A percentile compares a stretch with the other conserved stretches of the same genome.
These are phyloP conservation scores for Musca vetustissima DNA, from an alignment of 1,140 invertebrate species.

Conservation along the genomic window DNA sequence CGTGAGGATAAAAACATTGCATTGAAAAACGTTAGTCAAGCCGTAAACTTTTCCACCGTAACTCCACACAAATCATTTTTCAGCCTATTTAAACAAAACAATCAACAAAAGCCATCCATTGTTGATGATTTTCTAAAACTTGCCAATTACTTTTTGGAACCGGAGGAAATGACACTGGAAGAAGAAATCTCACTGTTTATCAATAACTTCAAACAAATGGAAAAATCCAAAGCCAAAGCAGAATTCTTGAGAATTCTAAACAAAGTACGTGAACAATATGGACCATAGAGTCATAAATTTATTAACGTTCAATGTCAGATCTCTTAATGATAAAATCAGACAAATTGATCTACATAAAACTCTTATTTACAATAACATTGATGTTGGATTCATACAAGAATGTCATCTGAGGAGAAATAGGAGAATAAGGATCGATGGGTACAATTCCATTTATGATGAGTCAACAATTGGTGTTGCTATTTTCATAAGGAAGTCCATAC, in stretches of 20 bases:
- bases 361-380: neutral
- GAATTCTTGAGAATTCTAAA: constrained; percentile 6
- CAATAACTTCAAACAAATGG: neutral
- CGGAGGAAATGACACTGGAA: neutral
- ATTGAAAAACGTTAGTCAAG: too few relatives aligned
- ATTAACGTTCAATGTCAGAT: neutral
- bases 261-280: neutral
- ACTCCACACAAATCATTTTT: too few relatives aligned
- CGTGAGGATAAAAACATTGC: too few relatives aligned
- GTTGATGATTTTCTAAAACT: neutral
- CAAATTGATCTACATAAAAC: neutral
- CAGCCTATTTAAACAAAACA: too few relatives aligned
- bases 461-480: neutral
- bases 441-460: neutral
- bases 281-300: neutral
- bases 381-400: constrained; percentile 3
- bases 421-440: neutral
- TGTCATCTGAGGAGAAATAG: neutral
- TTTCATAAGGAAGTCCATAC: neutral
- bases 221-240: neutral
- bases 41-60: too few relatives aligned
- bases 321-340: neutral
- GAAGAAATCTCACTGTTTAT: neutral
- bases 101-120: neutral
- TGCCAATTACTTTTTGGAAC: neutral